phyloP scores from a whole-genome alignment of 2,113 vertebrate genomes.

The Atlantisia rogersi region DNA sequence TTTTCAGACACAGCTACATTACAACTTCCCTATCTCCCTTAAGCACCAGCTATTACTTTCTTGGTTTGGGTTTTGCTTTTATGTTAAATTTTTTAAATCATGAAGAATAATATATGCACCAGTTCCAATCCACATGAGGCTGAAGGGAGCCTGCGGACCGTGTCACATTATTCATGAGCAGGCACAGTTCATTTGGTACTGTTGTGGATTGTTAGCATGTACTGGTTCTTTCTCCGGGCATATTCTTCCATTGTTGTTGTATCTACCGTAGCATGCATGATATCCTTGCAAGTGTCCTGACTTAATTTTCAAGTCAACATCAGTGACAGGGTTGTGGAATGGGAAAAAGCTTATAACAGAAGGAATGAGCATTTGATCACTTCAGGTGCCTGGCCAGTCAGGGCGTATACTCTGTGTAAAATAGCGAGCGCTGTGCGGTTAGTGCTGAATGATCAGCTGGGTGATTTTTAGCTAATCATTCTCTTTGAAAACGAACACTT shows the following conservation, averaged over 20 bases:
- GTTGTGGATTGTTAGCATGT: not conserved
- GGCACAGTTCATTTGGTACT: not conserved
- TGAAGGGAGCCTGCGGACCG: not conserved
- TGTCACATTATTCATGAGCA: not conserved
- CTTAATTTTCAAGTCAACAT: not conserved
- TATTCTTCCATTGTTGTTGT: not conserved
- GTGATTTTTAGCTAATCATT: not conserved
- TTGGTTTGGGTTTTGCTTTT: not conserved
- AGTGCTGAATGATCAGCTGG: not conserved
- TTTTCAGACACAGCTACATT: not conserved
- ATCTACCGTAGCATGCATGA: not conserved
- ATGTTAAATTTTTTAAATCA: not conserved
- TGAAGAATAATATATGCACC: not conserved
- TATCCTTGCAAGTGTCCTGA: not conserved
- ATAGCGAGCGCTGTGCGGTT: not conserved
- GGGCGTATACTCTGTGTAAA: not conserved
- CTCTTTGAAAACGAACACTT: not conserved
- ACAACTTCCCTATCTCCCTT: not conserved
- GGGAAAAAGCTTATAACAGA: not conserved
- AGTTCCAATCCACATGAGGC: not conserved
- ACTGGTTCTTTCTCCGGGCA: not conserved
- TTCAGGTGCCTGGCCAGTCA: not conserved
- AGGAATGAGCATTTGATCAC: not conserved
- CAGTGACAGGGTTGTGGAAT: not conserved
- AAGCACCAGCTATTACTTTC: not conserved